Conservation (phyloP, 2,888 invertebrate species). For the Drosophila mettleri region DNA sequence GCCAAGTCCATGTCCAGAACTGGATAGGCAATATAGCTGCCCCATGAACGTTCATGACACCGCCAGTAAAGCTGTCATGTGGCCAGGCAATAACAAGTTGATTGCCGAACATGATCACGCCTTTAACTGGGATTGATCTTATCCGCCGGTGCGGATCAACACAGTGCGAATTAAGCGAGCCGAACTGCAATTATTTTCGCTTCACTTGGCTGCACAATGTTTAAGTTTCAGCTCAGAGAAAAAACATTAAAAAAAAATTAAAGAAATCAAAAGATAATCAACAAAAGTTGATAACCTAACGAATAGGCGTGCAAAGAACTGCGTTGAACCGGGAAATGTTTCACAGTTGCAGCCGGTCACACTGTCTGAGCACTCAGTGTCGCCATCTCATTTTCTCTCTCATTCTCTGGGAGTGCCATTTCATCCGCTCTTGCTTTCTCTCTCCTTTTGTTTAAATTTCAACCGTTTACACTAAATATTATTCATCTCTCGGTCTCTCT, state of each 20-base stretch:
- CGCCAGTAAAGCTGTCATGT: conserved; percentile 23
- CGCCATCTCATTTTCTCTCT: not conserved
- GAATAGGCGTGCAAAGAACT: conserved; percentile 16
- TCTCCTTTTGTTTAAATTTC: too few species aligned
- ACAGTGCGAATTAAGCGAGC: conserved; percentile 41
- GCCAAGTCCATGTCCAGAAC: conserved; percentile 12
- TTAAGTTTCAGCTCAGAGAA: conserved; percentile 24
- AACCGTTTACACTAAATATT: too few species aligned
- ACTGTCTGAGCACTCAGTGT: not conserved
- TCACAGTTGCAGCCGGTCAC: conserved; percentile 1
- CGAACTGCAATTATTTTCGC: conserved; percentile 46
- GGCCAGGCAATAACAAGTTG: conserved; percentile 12
- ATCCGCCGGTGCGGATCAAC: conserved; percentile 22
- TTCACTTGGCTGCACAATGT: conserved; percentile 52
- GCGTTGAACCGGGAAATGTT: conserved; percentile 46
- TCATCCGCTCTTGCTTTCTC: too few species aligned
- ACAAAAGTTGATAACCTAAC: conserved; percentile 26
- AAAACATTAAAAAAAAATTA: conserved; percentile 11
- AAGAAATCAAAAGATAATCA: conserved; percentile 15
- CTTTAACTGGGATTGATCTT: conserved; percentile 10
- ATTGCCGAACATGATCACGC: conserved; percentile 24
- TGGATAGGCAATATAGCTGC: not conserved
- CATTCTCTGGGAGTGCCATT: not conserved
- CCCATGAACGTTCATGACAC: conserved; percentile 4
- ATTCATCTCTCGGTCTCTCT: not conserved